phyloP scores from a whole-genome alignment of 1,140 invertebrate genomes.

The Lordiphosa stackelbergi region DNA sequence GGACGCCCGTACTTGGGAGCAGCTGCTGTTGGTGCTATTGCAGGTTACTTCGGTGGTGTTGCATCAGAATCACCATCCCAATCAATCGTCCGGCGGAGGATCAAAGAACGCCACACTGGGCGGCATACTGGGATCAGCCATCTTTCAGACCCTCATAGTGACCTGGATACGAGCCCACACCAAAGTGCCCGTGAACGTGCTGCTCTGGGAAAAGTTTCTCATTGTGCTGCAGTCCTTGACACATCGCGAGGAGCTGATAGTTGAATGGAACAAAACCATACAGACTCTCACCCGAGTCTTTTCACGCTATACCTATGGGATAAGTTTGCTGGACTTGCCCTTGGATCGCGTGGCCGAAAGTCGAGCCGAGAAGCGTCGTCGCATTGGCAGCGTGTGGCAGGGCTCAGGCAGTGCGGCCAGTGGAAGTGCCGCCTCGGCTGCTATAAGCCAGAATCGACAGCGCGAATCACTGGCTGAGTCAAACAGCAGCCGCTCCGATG shows the following conservation, averaged over 20 bases:
- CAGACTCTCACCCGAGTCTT: conserved; percentile 95
- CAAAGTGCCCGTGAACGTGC: conserved; percentile 91
- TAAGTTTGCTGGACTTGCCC: conserved; percentile 94
- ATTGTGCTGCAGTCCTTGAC: conserved; percentile 91
- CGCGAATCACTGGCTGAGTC: conserved; percentile 53
- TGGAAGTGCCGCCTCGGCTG: conserved; percentile 7
- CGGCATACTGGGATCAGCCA: conserved; percentile 88
- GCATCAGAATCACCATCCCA: conserved; percentile 82
- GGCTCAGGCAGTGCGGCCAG: conserved; percentile 45
- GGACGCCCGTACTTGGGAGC: conserved; percentile 95
- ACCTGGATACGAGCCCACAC: conserved; percentile 99
- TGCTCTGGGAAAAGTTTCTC: conserved; percentile 97
- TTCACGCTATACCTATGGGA: conserved; percentile 93
- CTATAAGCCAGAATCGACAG: conserved; percentile 32
- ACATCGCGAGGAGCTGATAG: conserved; percentile 96
- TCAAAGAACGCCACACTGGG: conserved; percentile 74
- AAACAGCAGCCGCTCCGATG: conserved; percentile 66
- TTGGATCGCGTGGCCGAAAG: conserved; percentile 90
- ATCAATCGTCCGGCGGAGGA: not conserved
- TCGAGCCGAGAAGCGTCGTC: conserved; percentile 83
- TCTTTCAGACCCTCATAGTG: conserved; percentile 97
- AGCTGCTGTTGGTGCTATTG: conserved; percentile 90
- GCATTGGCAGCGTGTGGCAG: conserved; percentile 78
- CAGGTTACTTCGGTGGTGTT: conserved; percentile 95
- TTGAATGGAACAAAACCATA: conserved; percentile 99